Evolutionary conservation across 2,797 vertebrate species (phyloP), one percentile per base, ranked within the genome.

Genomic region (Lateolabrax maculatus): DNA sequence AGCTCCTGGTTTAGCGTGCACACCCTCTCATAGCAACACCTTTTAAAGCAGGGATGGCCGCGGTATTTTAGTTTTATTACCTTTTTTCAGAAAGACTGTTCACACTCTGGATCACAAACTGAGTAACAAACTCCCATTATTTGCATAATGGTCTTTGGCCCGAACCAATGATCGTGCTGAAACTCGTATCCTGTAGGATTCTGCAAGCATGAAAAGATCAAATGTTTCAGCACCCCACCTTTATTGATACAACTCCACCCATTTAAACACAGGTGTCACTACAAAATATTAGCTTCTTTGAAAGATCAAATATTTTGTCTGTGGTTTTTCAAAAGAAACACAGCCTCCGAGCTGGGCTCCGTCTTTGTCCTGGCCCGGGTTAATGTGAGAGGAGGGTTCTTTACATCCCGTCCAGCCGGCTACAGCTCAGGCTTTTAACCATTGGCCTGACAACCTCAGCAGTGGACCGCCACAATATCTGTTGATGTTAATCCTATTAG

Each of bases 401-500:
- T 81, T 88, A 77, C 83, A 80, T 92, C 86, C 83, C 80, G 87
- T 87, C 90, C 90, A 91, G 90, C 84, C 86, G 82, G 85, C 90
- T 90, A 85, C 87, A 90, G 90, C 89, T 84, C 73, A 89, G 91
- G 93, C 94, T 94, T 93, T 94, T 94, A 96, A 94, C 94, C 91
- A 91, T 90, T 93, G 92, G 92, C 90, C 93, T 92, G 92, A 94
- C 93, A 93, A 93, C 91, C 93, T 92, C 92, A 93, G 90, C 94
- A 94, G 90, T 92, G 91, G 93, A 93, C 94, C 87, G 91, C 94
- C 95, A 95, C 95, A 95, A 95, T 96, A 96, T 95, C 94, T 95
- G 95, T 95, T 96, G 95, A 96, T 96, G 95, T 95, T 96, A 96
- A 96, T 96, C 95, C 94, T 93, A 95, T 96, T 96, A 96, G 94